These are phyloP conservation scores for Leucoma salicis DNA, from an alignment of 2,888 invertebrate species.

Conservation along the genomic window DNA sequence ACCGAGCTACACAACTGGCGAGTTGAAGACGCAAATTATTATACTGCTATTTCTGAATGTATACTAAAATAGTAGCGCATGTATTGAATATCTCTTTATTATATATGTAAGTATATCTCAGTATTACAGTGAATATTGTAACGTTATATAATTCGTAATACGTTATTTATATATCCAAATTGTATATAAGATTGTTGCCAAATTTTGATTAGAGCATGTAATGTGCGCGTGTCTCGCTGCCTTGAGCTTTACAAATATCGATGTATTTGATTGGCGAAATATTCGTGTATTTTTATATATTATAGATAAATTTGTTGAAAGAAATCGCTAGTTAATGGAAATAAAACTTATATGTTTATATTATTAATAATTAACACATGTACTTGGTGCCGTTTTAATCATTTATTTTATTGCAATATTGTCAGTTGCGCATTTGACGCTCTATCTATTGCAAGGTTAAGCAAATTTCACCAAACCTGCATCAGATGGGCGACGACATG, in stretches of 20 bases:
- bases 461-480: no score
- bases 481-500: no score
- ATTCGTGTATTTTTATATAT: conserved; percentile 9
- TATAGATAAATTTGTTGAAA: conserved; percentile 3
- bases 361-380: no score
- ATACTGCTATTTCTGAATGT: no score
- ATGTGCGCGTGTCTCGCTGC: conserved; percentile 7
- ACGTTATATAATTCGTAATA: neutral
- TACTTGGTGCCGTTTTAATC: neutral
- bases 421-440: no score
- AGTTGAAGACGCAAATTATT: no score
- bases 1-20: no score
- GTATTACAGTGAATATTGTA: neutral
- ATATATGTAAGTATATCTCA: neutral
- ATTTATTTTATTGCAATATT: neutral
- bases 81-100: neutral
- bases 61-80: neutral
- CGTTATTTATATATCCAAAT: conserved; percentile 2
- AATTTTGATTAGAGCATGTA: conserved; percentile 53
- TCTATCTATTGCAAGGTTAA: no score
- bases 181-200: conserved; percentile 45
- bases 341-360: conserved; percentile 4
- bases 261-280: conserved; percentile 10
- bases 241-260: conserved; percentile 8
- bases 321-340: conserved; percentile 1